phyloP scores from a whole-genome alignment of 2,888 invertebrate species.

The Tenthredo scrophulariae region DNA sequence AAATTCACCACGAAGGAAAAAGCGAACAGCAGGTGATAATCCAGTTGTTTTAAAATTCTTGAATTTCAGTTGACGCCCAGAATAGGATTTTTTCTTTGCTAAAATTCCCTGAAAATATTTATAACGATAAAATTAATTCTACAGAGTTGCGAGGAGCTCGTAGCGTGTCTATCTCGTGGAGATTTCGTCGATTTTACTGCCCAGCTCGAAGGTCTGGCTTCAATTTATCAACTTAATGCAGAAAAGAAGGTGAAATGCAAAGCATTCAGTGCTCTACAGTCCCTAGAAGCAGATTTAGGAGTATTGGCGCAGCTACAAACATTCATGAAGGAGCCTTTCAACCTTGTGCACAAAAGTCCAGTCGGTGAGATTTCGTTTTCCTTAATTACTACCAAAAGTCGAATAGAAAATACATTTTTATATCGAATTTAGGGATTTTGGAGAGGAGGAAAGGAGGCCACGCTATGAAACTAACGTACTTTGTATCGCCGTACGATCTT shows the following conservation, averaged over 20 bases:
- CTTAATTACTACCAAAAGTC: neutral
- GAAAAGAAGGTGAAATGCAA: slow-evolving; percentile 97
- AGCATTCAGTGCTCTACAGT: slow-evolving; percentile 94
- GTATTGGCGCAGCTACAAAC: slow-evolving; percentile 89
- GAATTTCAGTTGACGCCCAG: neutral
- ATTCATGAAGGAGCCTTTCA: slow-evolving; percentile 86
- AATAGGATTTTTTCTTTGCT: neutral
- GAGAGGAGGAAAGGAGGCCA: slow-evolving; percentile 81
- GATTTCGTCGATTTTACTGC: slow-evolving; percentile 96
- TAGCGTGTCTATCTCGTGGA: slow-evolving; percentile 89
- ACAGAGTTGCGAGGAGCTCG: slow-evolving; percentile 94
- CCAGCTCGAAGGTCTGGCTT: slow-evolving; percentile 94
- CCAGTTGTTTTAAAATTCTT: neutral
- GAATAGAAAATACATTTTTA: neutral
- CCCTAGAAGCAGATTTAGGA: slow-evolving; percentile 93
- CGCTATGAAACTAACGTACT: slow-evolving; percentile 96
- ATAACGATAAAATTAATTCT: slow-evolving; percentile 65
- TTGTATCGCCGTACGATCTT: slow-evolving; percentile 95
- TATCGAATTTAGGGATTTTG: slow-evolving; percentile 78
- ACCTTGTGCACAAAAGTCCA: slow-evolving; percentile 92
- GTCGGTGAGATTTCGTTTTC: slow-evolving; percentile 83
- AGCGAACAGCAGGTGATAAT: slow-evolving; percentile 78
- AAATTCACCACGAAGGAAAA: slow-evolving; percentile 95
- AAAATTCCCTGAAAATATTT: slow-evolving; percentile 13
- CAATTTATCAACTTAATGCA: slow-evolving; percentile 95